Evolutionary conservation across 2,113 vertebrate species (phyloP), one percentile per base, ranked within the genome.

Genomic region (Thamnophis sirtalis): DNA sequence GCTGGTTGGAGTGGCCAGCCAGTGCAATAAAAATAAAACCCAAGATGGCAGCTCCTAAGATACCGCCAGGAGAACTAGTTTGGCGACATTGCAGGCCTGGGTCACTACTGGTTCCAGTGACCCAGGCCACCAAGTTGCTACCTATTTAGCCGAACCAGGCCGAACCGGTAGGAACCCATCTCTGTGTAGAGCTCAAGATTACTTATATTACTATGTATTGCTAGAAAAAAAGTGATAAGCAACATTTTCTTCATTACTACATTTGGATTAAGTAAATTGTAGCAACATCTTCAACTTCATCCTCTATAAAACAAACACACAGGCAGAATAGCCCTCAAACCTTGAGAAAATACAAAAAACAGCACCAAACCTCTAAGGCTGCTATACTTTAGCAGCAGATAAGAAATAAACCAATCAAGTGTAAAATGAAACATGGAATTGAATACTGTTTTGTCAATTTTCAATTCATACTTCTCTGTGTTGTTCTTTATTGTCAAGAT

Each of bases 181-280:
- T 43, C 43, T 43, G 1, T 88, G 92, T 10, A 54, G 91, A 85
- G 87, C 58, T 0, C 0, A 24, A 3, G 50, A 10, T n/a, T n/a
- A 93, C 89, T 8, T 22, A 92, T 48, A 22, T 38, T 87, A 87
- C 93, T 93, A n/a, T 38, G 49, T 6, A 4, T 48, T 95, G 93
- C 87, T 0, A 0, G 9, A 93, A 92, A 93, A 93, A 80, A 15
- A 90, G 8, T 85, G 56, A 88, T 92, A 90, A 60, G 26, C 0
- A 49, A 21, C 26, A 9, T 88, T 50, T 54, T 90, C 63, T 38
- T 0, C 10, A 21, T 21, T 89, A 54, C 28, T 3, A 92, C 54
- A 93, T 95, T 94, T 33, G 95, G 49, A 63, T 26, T 92, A 89
- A 73, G 28, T 55, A 88, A n/a, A 92, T 28, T 1, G 85, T 91